Conservation (phyloP, 2,113 vertebrate genomes). For the Oryzias curvinotus region DNA sequence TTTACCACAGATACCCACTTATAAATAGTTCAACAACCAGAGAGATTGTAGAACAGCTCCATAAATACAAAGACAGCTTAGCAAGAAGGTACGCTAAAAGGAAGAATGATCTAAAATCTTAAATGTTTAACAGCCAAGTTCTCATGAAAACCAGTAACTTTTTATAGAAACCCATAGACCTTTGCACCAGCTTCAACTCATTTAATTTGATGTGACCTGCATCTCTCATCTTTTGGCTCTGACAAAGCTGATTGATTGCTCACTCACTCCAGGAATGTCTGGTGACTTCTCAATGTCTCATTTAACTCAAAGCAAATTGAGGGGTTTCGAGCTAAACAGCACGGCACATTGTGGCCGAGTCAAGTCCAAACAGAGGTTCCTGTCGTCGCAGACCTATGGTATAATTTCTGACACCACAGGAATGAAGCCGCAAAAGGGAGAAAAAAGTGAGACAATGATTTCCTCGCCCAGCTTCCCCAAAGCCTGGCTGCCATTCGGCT, state of each 20-base stretch:
- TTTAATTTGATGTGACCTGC: constrained; percentile 28
- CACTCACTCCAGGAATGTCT: constrained; percentile 67
- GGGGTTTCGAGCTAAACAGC: constrained; percentile 65
- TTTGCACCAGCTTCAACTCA: constrained; percentile 9
- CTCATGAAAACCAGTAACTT: constrained; percentile 18
- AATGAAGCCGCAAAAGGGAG: constrained; percentile 63
- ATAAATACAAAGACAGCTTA: not conserved
- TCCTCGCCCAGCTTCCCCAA: constrained; percentile 11
- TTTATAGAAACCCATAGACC: constrained; percentile 22
- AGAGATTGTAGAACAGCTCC: not conserved
- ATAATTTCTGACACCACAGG: constrained; percentile 75
- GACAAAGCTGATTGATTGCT: constrained; percentile 37
- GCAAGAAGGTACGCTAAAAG: constrained; percentile 4
- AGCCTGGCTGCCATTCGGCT: constrained; percentile 32
- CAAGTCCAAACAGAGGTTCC: constrained; percentile 62
- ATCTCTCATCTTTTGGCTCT: constrained; percentile 24
- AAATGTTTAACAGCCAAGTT: constrained; percentile 1
- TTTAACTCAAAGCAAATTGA: constrained; percentile 70
- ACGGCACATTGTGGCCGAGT: constrained; percentile 50
- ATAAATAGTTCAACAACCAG: not conserved
- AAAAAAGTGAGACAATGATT: constrained; percentile 51
- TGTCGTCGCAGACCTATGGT: constrained; percentile 56
- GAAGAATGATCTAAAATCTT: constrained; percentile 10
- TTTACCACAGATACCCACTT: not conserved
- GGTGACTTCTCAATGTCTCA: constrained; percentile 66